phyloP scores from a whole-genome alignment of 2,113 vertebrate genomes.

The Limanda limanda region DNA sequence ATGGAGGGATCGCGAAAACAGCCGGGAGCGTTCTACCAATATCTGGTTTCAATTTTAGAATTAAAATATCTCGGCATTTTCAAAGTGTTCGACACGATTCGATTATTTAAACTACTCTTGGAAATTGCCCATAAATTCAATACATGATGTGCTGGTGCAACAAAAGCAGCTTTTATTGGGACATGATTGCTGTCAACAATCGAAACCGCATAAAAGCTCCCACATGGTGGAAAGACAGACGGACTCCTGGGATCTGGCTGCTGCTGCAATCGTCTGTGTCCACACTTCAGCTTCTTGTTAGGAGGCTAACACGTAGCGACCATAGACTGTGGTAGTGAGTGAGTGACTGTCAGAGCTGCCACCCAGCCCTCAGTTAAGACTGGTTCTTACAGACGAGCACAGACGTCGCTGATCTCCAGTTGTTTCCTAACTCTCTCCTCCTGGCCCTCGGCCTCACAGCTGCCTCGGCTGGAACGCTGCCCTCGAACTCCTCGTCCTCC shows the following conservation, averaged over 20 bases:
- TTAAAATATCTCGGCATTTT: constrained; percentile 36
- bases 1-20: constrained; percentile 7
- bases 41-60: constrained; percentile 46
- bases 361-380: neutral
- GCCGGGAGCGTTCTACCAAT: constrained; percentile 18
- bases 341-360: constrained; percentile 1
- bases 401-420: constrained; percentile 32
- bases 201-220: constrained; percentile 30
- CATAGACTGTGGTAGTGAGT: no score
- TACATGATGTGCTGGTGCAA: constrained; percentile 38
- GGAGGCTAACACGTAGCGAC: constrained; percentile 4
- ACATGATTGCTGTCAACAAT: constrained; percentile 51
- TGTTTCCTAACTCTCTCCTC: constrained; percentile 44
- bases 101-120: constrained; percentile 48
- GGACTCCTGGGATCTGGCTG: constrained; percentile 10
- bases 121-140: constrained; percentile 43
- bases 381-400: neutral
- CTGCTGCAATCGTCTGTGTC: neutral
- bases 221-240: constrained; percentile 18
- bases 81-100: constrained; percentile 29
- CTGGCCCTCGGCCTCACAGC: constrained; percentile 59
- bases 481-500: neutral
- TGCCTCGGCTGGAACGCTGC: constrained; percentile 45
- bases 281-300: neutral
- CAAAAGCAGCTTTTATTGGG: constrained; percentile 59